Base-by-base conservation (phyloP, 2,797 vertebrate genomes). In the Anguilla megastoma region DNA sequence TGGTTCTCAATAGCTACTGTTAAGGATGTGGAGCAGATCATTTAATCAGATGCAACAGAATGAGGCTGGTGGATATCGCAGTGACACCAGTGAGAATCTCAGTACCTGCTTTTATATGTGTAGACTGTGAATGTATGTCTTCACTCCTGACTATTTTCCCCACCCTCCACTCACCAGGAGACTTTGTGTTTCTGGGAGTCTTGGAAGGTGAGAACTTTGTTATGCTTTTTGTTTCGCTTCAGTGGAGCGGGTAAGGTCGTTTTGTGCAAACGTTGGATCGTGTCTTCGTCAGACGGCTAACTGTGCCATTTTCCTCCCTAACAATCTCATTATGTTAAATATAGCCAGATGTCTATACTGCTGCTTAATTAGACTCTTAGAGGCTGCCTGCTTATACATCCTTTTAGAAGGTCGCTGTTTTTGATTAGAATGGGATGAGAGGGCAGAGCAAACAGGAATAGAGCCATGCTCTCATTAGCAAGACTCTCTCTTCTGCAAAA, bases 321-420 rank as follows among this genome's bases (percentile, higher is more conserved):
- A 85, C 52, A 85, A 36, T 85, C 83, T 58, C 50, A 85, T 85
- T 85, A 85, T 85, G 83, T 85, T 85, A 69, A 86, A 86, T 69
- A 86, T 69, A 86, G 85, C 33, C 63, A 71, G 33, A 33, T 86
- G 30, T 21, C 18, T 24, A 86, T 86, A 63, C 36, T 63, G 48
- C 60, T 16, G 58, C 60, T 45, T 71, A 69, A 86, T 30, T 52
- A 27, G 50, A 69, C 24, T 74, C 50, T 86, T 63, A 21, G 50
- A 27, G 85, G 50, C 60, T 27, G 18, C n/a, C 45, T 30, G 14
- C 48, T 86, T 71, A 36, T 18, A 85, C 21, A 56, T 84, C 50
- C 18, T 56, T 54, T 56, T 85, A 21, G 84, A 88, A 79, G 84
- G 87, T 79, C 87, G 85, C 18, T 18, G 24, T 74, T 74, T 84